Base-by-base conservation (phyloP, 53 echinoderm and acorn worm species). In the Mesocentrotus franciscanus region DNA sequence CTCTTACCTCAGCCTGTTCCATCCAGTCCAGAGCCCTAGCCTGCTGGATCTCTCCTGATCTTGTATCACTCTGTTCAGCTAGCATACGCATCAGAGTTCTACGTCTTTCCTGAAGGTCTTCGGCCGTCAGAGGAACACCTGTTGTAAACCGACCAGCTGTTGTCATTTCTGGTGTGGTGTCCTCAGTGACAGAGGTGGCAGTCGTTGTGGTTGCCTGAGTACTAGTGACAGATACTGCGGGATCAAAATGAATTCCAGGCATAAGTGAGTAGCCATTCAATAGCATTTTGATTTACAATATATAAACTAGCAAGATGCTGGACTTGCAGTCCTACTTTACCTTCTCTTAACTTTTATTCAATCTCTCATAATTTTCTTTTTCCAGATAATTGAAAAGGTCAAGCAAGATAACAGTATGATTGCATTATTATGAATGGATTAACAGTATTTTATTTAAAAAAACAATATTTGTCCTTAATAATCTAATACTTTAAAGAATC, bases 1-100 rank as follows among this genome's bases (percentile, higher is more conserved):
- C 12, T 27, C 94, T 83, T 64, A 94, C 95, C 90, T 95, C 96
- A 2, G 92, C 74, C 34, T 95, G 84, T 55, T 96, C 96, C 90
- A 96, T 64, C 89, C 95, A 85, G 85, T 97, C 96, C 78, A 96
- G 60, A 62, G 92, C 94, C 85, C 96, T 95, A 24, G 97, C 96
- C 91, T 84, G 72, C 60, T 95, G 91, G 78, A 97, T 75, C 95
- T 97, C 97, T 34, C 91, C 94, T 10, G 94, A 85, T 60, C 96
- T 49, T 4, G 93, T 95, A 1, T 96, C 96, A 32, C 94, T 94
- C 81, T 95, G 93, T 49, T 95, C 95, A 70, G 95, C 27, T 17
- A 94, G 42, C 95, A 94, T 94, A n/a, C 49, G 85, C 95, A 94
- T 64, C 49, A 94, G 70, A 35, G 95, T 94, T 49, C 87, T 61